Evolutionary conservation across 2,888 invertebrate species (phyloP), one percentile per base, ranked within the genome.

Genomic region (Epirrhoe alternata): DNA sequence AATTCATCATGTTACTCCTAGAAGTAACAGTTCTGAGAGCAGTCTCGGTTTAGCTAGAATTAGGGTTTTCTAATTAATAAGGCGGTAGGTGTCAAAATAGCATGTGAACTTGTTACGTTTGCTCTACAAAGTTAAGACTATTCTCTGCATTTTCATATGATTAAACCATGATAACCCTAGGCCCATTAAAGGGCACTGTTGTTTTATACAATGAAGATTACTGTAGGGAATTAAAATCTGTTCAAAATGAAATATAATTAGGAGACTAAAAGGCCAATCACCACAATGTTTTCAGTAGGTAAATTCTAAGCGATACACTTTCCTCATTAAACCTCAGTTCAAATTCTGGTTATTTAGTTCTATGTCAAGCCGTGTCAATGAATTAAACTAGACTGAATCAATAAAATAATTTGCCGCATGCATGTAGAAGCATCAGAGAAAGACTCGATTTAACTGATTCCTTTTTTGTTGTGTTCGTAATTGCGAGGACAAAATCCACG

Each of bases 121-220:
- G 57, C 63, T 63, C 63, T 6, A 47, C 31, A 14, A 52, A 30
- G n/a, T 50, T 51, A 24, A 38, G 54, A 16, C 24, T 62, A 55
- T 38, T 42, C 24, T 42, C 42, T 57, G 63, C 63, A 63, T 63
- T 63, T 63, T 33, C 57, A 51, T 47, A 35, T 31, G 10, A 47
- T 16, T 55, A 30, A 30, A 17, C 57, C 45, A 31, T 17, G 12
- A 12, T 12, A 12, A 12, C 12, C 38, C 52, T 45, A 49, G 3
- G 24, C 24, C 24, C 24, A 24, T 49, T 6, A 38, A 47, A 24
- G 7, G 47, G 33, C 53, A 54, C 45, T 45, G 53, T 53, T 49
- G 53, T 16, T 42, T 12, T 38, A 42, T 1, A 42, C 38, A 12
- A 42, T 42, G 38, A 42, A 42, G 38, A 42, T 12, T 12, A 42